These are phyloP conservation scores for Dryas iulia DNA, from an alignment of 1,140 invertebrate genomes.

Conservation along the genomic window DNA sequence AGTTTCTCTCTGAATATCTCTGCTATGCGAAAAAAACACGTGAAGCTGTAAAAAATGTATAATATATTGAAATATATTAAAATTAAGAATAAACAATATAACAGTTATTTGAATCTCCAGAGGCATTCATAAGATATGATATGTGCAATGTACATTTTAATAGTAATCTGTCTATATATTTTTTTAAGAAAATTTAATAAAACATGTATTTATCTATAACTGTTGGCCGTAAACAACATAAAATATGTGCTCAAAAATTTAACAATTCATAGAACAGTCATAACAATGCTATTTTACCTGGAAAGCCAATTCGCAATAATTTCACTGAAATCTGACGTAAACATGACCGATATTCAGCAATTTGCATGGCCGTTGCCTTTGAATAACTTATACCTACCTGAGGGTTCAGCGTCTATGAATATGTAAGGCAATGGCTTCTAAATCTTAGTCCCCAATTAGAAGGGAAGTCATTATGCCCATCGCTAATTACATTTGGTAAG, in stretches of 20 bases:
- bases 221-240: not conserved
- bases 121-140: too few species aligned
- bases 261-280: conserved; percentile 13
- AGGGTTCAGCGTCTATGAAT: conserved; percentile 72
- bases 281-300: conserved; percentile 17
- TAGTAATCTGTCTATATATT: too few species aligned
- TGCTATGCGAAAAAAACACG: too few species aligned
- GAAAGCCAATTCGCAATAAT: conserved; percentile 73
- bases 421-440: conserved; percentile 77
- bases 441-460: conserved; percentile 74
- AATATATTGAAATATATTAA: too few species aligned
- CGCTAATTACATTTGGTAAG: conserved; percentile 61
- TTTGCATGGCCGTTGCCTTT: conserved; percentile 76
- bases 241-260: conserved; percentile 4
- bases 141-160: too few species aligned
- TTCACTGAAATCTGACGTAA: conserved; percentile 75
- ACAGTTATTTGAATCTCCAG: too few species aligned
- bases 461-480: conserved; percentile 68
- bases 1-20: too few species aligned
- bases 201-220: not conserved
- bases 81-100: too few species aligned
- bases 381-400: conserved; percentile 76
- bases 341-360: conserved; percentile 79
- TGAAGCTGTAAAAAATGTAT: too few species aligned
- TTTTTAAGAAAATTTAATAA: too few species aligned